A percentile compares a stretch with the other conserved stretches of the same genome.
phyloP scores from a whole-genome alignment of 2,888 invertebrate genomes.

The Tachystola acroxantha region DNA sequence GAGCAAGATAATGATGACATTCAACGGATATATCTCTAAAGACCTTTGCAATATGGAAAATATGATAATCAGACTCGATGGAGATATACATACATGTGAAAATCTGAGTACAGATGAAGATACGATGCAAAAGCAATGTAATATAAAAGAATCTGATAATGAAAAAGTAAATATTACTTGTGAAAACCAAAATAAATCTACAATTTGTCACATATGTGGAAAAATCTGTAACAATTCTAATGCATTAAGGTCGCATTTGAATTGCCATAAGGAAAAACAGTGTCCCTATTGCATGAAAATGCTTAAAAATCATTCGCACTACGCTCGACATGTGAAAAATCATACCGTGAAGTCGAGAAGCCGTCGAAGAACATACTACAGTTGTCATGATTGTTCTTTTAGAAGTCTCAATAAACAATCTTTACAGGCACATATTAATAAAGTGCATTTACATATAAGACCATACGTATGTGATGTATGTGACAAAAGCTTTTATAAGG shows the following conservation, averaged over 20 bases:
- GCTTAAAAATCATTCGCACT: slow-evolving; percentile 37
- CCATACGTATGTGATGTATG: slow-evolving; percentile 42
- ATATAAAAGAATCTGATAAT: too few relatives aligned
- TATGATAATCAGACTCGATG: background rate
- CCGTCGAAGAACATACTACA: slow-evolving; percentile 20
- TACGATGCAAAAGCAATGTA: too few relatives aligned
- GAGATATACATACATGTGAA: too few relatives aligned
- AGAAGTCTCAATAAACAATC: slow-evolving; percentile 34
- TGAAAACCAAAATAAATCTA: slow-evolving; percentile 20
- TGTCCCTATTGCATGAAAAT: slow-evolving; percentile 39
- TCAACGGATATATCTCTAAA: slow-evolving; percentile 22
- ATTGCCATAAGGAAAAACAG: slow-evolving; percentile 27
- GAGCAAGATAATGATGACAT: slow-evolving; percentile 11
- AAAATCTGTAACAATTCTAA: slow-evolving; percentile 25
- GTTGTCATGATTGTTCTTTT: slow-evolving; percentile 38
- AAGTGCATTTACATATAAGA: slow-evolving; percentile 35
- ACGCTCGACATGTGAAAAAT: slow-evolving; percentile 28
- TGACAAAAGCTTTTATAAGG: slow-evolving; percentile 46
- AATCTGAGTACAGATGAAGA: too few relatives aligned
- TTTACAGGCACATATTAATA: slow-evolving; percentile 47
- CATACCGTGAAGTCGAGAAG: slow-evolving; percentile 26
- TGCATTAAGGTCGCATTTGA: slow-evolving; percentile 28
- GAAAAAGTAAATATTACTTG: too few relatives aligned
- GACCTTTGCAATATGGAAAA: background rate
- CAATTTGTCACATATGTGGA: slow-evolving; percentile 34